Percentiles rank a stretch among this genome's conserved stretches.
These are phyloP conservation scores for Synanthedon andrenaeformis DNA, from an alignment of 2,888 invertebrate species.

Conservation along the genomic window DNA sequence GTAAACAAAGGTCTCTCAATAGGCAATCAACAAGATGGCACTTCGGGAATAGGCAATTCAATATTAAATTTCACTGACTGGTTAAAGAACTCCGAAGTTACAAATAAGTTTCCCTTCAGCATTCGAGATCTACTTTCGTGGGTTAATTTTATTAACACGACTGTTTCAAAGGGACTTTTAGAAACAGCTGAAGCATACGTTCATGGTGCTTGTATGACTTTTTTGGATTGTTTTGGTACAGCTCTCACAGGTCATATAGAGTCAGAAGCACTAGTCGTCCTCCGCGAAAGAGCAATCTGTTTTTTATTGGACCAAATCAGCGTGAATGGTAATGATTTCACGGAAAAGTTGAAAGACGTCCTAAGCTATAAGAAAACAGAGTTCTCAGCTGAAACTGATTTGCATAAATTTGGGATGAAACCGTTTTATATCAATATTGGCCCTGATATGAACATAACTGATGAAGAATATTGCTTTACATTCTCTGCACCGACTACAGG, in stretches of 20 bases:
- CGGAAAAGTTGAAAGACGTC: slow-evolving; percentile 32
- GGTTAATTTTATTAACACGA: slow-evolving; percentile 88
- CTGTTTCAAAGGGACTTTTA: slow-evolving; percentile 48
- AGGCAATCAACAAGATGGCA: slow-evolving; percentile 63
- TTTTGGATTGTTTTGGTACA: slow-evolving; percentile 91
- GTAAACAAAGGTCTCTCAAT: slow-evolving; percentile 68
- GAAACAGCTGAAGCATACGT: slow-evolving; percentile 77
- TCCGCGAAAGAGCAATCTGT: slow-evolving; percentile 63
- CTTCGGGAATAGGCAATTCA: slow-evolving; percentile 72
- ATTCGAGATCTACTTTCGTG: slow-evolving; percentile 93
- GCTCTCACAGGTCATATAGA: slow-evolving; percentile 81
- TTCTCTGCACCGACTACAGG: slow-evolving; percentile 84
- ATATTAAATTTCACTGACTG: slow-evolving; percentile 86
- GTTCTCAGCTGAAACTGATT: slow-evolving; percentile 39
- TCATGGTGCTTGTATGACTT: slow-evolving; percentile 92
- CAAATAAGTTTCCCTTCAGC: slow-evolving; percentile 84
- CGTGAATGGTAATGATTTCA: slow-evolving; percentile 40
- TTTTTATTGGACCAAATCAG: slow-evolving; percentile 70
- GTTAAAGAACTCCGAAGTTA: slow-evolving; percentile 78
- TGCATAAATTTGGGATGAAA: slow-evolving; percentile 75
- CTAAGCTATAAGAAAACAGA: slow-evolving; percentile 35
- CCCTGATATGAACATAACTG: slow-evolving; percentile 17
- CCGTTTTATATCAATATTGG: slow-evolving; percentile 82
- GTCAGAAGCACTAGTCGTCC: slow-evolving; percentile 47
- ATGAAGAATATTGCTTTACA: slow-evolving; percentile 65